Percentiles rank a stretch among this genome's conserved stretches.
phyloP scores from a whole-genome alignment of 2,113 vertebrate species.

The Sapayoa aenigma region DNA sequence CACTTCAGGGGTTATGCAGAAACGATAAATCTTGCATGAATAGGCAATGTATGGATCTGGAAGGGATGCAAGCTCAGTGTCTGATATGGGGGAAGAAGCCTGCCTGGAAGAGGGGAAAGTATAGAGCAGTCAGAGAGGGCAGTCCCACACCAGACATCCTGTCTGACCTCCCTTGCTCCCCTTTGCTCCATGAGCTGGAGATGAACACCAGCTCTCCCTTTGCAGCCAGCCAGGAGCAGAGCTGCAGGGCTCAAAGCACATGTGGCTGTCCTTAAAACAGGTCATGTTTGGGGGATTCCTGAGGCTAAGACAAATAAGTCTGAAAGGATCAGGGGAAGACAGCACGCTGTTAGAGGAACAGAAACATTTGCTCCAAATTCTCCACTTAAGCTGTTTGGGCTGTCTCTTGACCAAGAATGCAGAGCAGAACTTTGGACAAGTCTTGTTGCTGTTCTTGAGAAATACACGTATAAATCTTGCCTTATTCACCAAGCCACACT shows the following conservation, averaged over 20 bases:
- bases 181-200: not conserved
- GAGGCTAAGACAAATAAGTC: not conserved
- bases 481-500: not conserved
- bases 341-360: not conserved
- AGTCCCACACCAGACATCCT: not conserved
- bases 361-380: not conserved
- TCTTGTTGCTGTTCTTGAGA: not conserved
- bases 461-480: constrained; percentile 34
- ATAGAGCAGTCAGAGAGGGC: not conserved
- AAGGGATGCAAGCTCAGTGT: not conserved
- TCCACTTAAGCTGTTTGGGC: not conserved
- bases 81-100: not conserved
- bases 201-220: not conserved
- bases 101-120: not conserved
- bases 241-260: not conserved
- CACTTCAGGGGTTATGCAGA: not conserved
- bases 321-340: not conserved
- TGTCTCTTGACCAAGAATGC: not conserved
- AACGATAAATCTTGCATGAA: not conserved
- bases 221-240: not conserved
- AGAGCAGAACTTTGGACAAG: not conserved
- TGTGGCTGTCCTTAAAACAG: constrained; percentile 33
- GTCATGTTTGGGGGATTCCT: constrained; percentile 12
- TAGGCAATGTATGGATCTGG: not conserved
- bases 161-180: not conserved